Conservation (phyloP, 2,797 vertebrate species). For the Notoglanidium macrostoma region DNA sequence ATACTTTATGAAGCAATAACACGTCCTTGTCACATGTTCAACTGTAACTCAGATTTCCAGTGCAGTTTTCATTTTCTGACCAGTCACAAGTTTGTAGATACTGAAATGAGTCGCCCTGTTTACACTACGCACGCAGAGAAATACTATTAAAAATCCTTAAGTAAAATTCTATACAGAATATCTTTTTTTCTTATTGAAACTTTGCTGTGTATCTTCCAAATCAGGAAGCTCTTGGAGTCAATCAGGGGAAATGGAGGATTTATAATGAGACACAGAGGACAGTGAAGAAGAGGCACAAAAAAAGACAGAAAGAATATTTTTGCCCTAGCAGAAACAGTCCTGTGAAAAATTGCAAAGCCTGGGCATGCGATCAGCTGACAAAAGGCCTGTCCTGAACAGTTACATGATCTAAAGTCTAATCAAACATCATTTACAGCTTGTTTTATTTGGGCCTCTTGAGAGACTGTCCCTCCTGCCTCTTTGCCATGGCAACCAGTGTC, state of each 20-base stretch:
- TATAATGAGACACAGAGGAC: slow-evolving; percentile 58
- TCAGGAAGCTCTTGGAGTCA: not conserved
- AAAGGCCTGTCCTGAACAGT: slow-evolving; percentile 84
- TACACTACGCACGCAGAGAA: not conserved
- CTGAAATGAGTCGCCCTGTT: not conserved
- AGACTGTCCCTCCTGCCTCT: slow-evolving; percentile 87
- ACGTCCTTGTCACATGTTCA: not conserved
- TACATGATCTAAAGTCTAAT: slow-evolving; percentile 99
- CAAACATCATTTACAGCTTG: slow-evolving; percentile 99
- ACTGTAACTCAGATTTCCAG: not conserved
- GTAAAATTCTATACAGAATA: not conserved
- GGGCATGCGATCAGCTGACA: slow-evolving; percentile 63
- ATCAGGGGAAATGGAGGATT: slow-evolving; percentile 42
- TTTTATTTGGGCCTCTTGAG: slow-evolving; percentile 98
- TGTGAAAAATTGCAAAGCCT: slow-evolving; percentile 62
- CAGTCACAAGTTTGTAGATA: not conserved
- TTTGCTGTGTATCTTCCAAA: not conserved
- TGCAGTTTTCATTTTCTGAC: not conserved
- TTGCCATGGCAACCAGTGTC: slow-evolving; percentile 97
- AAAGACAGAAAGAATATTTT: slow-evolving; percentile 37
- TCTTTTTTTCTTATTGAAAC: not conserved
- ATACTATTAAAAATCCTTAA: not conserved
- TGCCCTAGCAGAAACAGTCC: slow-evolving; percentile 47
- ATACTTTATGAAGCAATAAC: not conserved
- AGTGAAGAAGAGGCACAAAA: slow-evolving; percentile 34